These are phyloP conservation scores for Caenorhabditis brenneri DNA, from an alignment of 1,140 invertebrate genomes.

Conservation along the genomic window DNA sequence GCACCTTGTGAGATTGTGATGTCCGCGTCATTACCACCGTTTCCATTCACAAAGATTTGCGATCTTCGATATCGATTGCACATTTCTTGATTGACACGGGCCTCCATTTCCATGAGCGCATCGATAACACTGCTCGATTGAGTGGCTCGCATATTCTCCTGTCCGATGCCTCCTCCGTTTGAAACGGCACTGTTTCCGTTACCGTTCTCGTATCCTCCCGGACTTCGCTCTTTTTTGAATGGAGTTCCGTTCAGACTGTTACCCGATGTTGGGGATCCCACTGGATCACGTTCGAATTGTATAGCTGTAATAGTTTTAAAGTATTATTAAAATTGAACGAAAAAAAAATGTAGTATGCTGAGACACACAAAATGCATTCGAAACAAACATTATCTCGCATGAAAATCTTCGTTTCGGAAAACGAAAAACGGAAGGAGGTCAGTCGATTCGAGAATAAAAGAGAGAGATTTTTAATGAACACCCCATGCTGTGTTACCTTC, in stretches of 20 bases:
- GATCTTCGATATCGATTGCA: constrained; percentile 62
- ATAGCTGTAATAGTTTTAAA: constrained; percentile 61
- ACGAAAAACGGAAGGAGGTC: neutral
- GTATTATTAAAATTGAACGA: too few relatives aligned
- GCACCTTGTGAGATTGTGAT: neutral
- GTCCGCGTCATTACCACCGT: neutral
- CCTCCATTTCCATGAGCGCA: constrained; percentile 68
- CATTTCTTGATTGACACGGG: constrained; percentile 67
- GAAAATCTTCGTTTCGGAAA: too few relatives aligned
- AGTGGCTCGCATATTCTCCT: constrained; percentile 38
- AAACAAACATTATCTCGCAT: too few relatives aligned
- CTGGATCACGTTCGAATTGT: constrained; percentile 69
- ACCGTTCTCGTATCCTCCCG: constrained; percentile 22
- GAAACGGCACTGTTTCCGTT: neutral
- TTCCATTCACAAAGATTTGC: constrained; percentile 45
- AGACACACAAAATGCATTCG: neutral
- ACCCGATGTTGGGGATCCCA: constrained; percentile 57
- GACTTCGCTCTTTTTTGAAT: constrained; percentile 16
- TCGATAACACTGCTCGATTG: constrained; percentile 62
- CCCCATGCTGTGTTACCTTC: constrained; percentile 72
- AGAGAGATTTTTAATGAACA: too few relatives aligned
- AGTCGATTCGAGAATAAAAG: neutral
- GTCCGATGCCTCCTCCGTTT: neutral
- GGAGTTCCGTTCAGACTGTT: constrained; percentile 15
- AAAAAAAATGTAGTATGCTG: too few relatives aligned